Conservation (phyloP, 2,113 vertebrate species). For the Struthidea cinerea region DNA sequence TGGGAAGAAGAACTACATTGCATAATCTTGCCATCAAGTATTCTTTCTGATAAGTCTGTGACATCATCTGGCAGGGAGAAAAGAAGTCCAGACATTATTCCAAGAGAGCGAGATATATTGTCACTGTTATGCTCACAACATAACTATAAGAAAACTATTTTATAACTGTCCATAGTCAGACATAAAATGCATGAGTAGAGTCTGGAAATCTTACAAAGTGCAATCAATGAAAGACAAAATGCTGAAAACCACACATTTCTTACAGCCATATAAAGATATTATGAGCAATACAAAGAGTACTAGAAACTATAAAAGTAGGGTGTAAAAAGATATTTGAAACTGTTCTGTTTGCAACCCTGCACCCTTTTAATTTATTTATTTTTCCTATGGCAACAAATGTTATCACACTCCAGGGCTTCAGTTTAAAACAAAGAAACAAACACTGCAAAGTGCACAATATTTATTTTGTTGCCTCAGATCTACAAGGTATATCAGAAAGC, state of each 20-base stretch:
- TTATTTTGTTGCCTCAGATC: not conserved
- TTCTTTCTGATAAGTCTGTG: not conserved
- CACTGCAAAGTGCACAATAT: not conserved
- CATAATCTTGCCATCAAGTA: not conserved
- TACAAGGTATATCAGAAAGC: not conserved
- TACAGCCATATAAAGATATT: not conserved
- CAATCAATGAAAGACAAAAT: not conserved
- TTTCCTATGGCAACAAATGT: not conserved
- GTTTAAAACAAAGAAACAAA: not conserved
- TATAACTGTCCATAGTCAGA: not conserved
- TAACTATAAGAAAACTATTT: not conserved
- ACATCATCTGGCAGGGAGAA: not conserved
- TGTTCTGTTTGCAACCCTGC: not conserved
- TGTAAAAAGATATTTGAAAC: not conserved
- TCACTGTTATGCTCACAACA: not conserved
- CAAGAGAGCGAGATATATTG: not conserved
- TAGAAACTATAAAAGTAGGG: not conserved
- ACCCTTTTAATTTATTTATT: not conserved
- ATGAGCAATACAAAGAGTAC: not conserved
- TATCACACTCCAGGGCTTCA: not conserved
- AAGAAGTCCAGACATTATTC: not conserved
- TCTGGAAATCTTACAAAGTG: not conserved
- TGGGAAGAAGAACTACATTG: not conserved
- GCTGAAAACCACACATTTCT: not conserved
- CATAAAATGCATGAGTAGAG: not conserved